Evolutionary conservation across 2,113 vertebrate species (phyloP).

Genomic region (Chionis minor): DNA sequence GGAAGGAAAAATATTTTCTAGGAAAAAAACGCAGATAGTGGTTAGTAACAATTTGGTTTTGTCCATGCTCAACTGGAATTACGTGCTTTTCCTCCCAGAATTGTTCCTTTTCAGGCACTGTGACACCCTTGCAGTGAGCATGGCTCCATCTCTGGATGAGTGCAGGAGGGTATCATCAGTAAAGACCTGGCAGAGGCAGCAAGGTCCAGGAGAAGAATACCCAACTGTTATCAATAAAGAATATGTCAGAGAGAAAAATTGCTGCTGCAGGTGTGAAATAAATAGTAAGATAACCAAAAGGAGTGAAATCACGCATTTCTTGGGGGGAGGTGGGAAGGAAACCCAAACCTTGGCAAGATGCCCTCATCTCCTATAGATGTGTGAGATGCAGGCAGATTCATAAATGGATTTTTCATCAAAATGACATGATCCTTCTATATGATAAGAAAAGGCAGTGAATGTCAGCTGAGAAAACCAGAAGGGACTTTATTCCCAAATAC

Average conservation of each 20-base stretch:
- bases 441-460: conserved; percentile 3
- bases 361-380: background rate
- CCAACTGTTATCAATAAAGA: background rate
- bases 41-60: background rate
- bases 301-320: background rate
- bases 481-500: background rate
- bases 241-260: background rate
- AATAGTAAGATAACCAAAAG: conserved; percentile 15
- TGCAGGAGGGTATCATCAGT: background rate
- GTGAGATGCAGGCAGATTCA: conserved; percentile 39
- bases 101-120: background rate
- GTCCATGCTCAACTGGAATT: background rate
- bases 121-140: background rate
- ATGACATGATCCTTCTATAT: background rate
- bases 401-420: conserved; percentile 50
- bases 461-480: conserved; percentile 6
- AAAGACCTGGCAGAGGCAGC: background rate
- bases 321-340: too few relatives aligned
- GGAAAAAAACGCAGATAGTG: background rate
- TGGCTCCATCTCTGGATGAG: background rate
- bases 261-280: conserved; percentile 27
- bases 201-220: background rate
- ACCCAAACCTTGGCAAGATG: background rate
- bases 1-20: background rate
- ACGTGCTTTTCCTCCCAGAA: background rate